Conservation (phyloP, 2,888 invertebrate genomes). For the Exocentrus adspersus region DNA sequence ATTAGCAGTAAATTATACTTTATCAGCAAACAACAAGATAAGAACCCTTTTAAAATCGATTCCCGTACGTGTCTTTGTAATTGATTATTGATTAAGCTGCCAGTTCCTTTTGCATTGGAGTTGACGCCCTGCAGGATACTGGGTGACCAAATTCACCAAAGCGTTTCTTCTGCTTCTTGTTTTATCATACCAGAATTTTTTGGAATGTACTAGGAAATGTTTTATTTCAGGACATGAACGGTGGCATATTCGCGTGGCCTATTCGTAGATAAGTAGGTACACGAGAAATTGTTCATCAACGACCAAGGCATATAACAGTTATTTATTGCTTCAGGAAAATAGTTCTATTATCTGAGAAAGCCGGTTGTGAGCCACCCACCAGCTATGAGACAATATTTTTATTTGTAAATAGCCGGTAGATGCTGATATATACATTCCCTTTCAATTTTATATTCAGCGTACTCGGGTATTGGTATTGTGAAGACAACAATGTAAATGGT, state of each 20-base stretch:
- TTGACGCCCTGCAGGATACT: constrained; percentile 20
- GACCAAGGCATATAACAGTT: constrained; percentile 38
- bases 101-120: constrained; percentile 32
- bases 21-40: constrained; percentile 20
- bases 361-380: constrained; percentile 45
- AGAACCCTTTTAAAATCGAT: constrained; percentile 30
- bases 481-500: constrained; percentile 32
- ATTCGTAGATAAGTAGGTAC: constrained; percentile 38
- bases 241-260: constrained; percentile 36
- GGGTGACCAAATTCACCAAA: too few relatives aligned
- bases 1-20: constrained; percentile 14
- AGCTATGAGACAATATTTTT: constrained; percentile 42
- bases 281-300: constrained; percentile 46
- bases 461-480: constrained; percentile 33
- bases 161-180: too few relatives aligned
- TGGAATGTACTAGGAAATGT: too few relatives aligned
- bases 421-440: constrained; percentile 40
- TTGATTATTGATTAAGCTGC: constrained; percentile 37
- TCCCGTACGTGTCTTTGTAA: constrained; percentile 31
- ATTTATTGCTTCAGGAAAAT: constrained; percentile 44
- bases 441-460: constrained; percentile 34
- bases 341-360: constrained; percentile 42
- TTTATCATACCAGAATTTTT: too few relatives aligned
- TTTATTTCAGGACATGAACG: constrained; percentile 17
- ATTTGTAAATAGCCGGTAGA: constrained; percentile 37